Conservation (phyloP, 2,888 invertebrate species). For the Lepidochitona cinerea region DNA sequence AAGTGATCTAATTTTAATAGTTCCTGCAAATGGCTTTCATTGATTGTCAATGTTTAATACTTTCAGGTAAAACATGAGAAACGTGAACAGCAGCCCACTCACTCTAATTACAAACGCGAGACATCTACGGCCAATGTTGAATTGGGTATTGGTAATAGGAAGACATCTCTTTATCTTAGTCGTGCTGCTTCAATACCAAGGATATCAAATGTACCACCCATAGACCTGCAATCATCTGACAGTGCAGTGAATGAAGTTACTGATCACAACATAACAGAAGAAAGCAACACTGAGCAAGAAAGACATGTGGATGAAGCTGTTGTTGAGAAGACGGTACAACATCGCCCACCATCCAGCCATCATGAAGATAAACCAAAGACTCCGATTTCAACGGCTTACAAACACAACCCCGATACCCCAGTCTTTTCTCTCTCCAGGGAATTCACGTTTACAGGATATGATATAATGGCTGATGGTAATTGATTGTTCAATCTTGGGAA, state of each 20-base stretch:
- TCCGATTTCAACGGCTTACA: background rate
- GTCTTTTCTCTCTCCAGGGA: slow-evolving; percentile 22
- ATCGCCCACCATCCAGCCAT: background rate
- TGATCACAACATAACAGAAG: background rate
- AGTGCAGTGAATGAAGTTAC: background rate
- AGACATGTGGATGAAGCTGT: background rate
- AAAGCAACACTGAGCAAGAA: background rate
- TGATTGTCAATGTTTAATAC: no score
- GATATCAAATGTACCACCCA: background rate
- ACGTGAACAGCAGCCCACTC: no score
- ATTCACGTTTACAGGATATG: slow-evolving; percentile 56
- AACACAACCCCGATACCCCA: background rate
- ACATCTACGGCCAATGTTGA: background rate
- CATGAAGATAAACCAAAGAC: no score
- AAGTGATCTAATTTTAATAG: no score
- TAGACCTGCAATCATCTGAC: background rate
- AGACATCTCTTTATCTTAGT: slow-evolving; percentile 40
- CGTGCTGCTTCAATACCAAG: slow-evolving; percentile 20
- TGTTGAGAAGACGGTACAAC: background rate
- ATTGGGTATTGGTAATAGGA: slow-evolving; percentile 31
- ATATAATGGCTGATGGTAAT: slow-evolving; percentile 51
- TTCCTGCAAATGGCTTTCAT: no score
- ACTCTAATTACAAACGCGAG: no score
- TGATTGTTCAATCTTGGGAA: no score
- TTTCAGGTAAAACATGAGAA: no score